These are phyloP conservation scores for Blastomussa wellsi DNA, from an alignment of 92 coral and sea anemone species.

Conservation along the genomic window DNA sequence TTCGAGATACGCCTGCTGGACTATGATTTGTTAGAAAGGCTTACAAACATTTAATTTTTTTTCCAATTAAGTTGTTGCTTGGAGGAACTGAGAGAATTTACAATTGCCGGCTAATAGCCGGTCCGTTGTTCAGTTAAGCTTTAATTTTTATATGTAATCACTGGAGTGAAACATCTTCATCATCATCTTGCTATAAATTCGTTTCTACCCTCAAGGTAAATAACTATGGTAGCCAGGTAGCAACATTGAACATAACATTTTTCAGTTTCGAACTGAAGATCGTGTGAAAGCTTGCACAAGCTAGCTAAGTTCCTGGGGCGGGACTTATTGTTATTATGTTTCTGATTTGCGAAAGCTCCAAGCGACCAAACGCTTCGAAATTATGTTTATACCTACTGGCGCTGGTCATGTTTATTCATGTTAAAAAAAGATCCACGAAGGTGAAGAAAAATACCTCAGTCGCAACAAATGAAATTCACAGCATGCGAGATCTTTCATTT, in stretches of 20 bases:
- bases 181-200: no score
- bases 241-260: no score
- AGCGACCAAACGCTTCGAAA: neutral
- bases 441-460: neutral
- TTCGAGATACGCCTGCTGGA: neutral
- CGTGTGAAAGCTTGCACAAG: neutral
- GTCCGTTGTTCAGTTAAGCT: neutral
- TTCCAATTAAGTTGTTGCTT: neutral
- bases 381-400: neutral
- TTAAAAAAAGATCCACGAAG: neutral
- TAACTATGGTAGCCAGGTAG: neutral
- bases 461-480: neutral
- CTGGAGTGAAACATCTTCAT: neutral
- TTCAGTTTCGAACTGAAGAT: neutral
- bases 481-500: neutral
- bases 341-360: neutral
- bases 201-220: neutral
- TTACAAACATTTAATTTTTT: neutral
- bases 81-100: neutral
- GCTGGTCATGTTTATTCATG: neutral
- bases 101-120: conserved; percentile 16
- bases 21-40: neutral
- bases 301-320: no score
- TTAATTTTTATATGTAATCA: neutral
- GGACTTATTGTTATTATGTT: neutral